Base-by-base conservation (phyloP, 2,797 vertebrate species). In the Podarcis lilfordi region DNA sequence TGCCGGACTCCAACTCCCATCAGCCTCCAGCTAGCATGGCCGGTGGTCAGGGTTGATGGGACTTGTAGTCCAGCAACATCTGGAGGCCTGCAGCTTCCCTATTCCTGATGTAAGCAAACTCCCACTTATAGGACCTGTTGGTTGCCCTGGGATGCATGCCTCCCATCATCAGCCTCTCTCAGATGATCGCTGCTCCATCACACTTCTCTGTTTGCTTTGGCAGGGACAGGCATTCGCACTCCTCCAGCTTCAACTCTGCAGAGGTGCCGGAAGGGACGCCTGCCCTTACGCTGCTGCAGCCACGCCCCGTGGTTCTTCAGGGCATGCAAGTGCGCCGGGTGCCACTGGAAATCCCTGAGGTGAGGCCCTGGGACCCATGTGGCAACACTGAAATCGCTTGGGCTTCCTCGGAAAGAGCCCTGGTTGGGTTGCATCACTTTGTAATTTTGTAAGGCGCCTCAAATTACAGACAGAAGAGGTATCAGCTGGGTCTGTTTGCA, bases 241-340 rank as follows among this genome's bases (percentile, higher is more conserved):
- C 98, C 72, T 98, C 98, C 85, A 98, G 98, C 93, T 98, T 98
- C 95, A 98, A 98, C 75, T 98, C 98, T 13, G 97, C 98, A 1
- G 98, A 98, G 45, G 98, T 98, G 81, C 98, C 97, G 13, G 98
- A 98, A 96, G 98, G 89, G 90, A 96, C 94, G 0, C 98, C 97
- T 0, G 96, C 97, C 55, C 94, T 98, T 91, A 97, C 97, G 79
- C 96, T 98, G 92, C 96, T 98, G 72, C 98, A 98, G 92, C 98
- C 98, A 0, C 96, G 98, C 89, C 98, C 98, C 0, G 98, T 98
- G 92, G 98, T 97, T 23, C 95, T 98, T 61, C 98, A 98, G 96
- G 98, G 98, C n/a, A 98, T 98, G 98, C 98, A 98, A 96, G 98
- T 98, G 91, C 98, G 98, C 95, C 96, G 98, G 82, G 97, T 98